phyloP scores from a whole-genome alignment of 2,797 vertebrate species.

The Sciurus vulgaris region DNA sequence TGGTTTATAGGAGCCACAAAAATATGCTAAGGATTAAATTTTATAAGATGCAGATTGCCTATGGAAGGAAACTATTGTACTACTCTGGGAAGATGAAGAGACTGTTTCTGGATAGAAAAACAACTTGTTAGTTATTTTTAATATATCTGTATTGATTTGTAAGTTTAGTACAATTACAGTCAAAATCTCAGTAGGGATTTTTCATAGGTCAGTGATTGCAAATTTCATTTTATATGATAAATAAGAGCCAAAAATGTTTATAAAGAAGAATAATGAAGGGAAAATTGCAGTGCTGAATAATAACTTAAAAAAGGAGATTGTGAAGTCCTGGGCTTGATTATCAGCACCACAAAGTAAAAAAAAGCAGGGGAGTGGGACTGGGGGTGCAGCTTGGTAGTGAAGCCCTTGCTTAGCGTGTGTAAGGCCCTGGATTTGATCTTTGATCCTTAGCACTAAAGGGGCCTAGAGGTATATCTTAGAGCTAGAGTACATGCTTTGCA shows the following conservation, averaged over 20 bases:
- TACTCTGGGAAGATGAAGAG: background rate
- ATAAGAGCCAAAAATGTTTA: background rate
- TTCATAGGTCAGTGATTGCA: background rate
- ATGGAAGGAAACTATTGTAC: background rate
- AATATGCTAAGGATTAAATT: background rate
- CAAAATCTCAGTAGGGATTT: background rate
- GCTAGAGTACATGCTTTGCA: no score
- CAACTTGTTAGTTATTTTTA: background rate
- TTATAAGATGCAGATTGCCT: background rate
- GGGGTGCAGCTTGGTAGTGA: no score
- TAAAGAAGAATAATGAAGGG: conserved; percentile 13
- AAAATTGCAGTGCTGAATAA: background rate
- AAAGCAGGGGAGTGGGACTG: no score
- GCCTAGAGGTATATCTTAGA: no score
- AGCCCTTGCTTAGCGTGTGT: no score
- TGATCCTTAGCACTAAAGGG: no score
- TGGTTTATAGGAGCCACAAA: conserved; percentile 12
- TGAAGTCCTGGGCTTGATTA: background rate
- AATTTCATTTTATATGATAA: conserved; percentile 34
- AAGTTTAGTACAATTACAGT: conserved; percentile 12
- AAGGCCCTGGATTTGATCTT: no score
- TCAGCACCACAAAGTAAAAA: background rate
- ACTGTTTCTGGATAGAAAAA: background rate
- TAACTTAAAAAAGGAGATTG: background rate
- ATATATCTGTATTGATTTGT: background rate